Evolutionary conservation across 2,797 vertebrate species (phyloP).

Genomic region (Poecilia gillii): DNA sequence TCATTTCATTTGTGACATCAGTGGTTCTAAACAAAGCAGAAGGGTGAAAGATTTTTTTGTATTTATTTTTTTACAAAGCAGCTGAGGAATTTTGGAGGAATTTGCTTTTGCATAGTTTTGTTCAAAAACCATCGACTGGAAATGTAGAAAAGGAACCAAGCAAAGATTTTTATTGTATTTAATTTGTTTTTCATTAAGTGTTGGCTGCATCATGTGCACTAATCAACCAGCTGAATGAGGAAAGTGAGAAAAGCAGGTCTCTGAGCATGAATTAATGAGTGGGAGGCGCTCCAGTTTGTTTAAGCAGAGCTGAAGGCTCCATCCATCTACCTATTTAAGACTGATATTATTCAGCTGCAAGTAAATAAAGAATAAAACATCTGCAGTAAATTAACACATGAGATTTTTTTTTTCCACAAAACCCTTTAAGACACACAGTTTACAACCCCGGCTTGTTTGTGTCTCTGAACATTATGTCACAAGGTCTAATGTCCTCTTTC

Average conservation of each 20-base stretch:
- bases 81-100: not conserved
- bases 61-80: not conserved
- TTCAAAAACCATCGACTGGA: not conserved
- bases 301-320: not conserved
- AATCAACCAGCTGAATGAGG: not conserved
- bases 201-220: not conserved
- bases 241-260: not conserved
- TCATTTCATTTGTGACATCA: not conserved
- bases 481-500: conserved; percentile 14
- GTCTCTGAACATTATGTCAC: conserved; percentile 4
- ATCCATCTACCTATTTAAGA: not conserved
- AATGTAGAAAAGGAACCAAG: not conserved
- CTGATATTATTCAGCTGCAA: not conserved
- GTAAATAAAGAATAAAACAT: not conserved
- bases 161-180: not conserved
- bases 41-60: not conserved
- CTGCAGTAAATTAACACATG: not conserved
- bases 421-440: not conserved
- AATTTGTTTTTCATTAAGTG: not conserved
- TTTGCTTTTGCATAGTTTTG: not conserved
- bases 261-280: not conserved
- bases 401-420: not conserved
- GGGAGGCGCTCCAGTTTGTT: not conserved
- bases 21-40: not conserved
- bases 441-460: not conserved